phyloP scores from a whole-genome alignment of 2,797 vertebrate genomes.

The Lacerta viridis region DNA sequence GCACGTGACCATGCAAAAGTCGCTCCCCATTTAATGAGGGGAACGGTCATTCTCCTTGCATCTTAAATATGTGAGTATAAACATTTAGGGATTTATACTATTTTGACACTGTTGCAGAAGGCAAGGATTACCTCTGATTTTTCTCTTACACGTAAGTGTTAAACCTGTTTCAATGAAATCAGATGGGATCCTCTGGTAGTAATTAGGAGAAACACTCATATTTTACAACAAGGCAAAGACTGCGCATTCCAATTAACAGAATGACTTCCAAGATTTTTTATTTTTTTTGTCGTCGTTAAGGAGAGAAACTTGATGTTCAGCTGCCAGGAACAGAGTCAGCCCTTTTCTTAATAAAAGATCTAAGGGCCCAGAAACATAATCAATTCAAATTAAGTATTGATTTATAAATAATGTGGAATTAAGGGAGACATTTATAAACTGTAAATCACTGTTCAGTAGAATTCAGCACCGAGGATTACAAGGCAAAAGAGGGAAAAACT shows the following conservation, averaged over 20 bases:
- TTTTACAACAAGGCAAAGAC: constrained; percentile 41
- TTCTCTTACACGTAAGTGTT: constrained; percentile 52
- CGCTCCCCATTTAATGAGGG: no score
- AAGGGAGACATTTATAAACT: constrained; percentile 64
- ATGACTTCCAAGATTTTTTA: constrained; percentile 44
- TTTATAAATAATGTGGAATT: constrained; percentile 73
- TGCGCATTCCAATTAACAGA: constrained; percentile 41
- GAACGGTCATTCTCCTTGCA: neutral
- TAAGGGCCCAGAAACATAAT: constrained; percentile 65
- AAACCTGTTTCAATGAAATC: constrained; percentile 60
- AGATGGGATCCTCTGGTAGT: constrained; percentile 50
- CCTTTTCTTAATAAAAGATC: constrained; percentile 54
- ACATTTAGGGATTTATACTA: constrained; percentile 66
- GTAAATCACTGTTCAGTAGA: constrained; percentile 66
- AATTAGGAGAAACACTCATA: constrained; percentile 57
- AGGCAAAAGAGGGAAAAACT: neutral
- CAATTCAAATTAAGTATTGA: constrained; percentile 70
- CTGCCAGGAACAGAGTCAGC: constrained; percentile 55
- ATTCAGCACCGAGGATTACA: constrained; percentile 59
- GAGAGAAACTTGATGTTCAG: constrained; percentile 43
- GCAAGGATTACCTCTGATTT: constrained; percentile 59
- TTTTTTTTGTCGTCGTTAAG: neutral
- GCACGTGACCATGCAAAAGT: no score
- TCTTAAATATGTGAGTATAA: constrained; percentile 55
- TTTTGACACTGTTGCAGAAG: constrained; percentile 65